phyloP scores from a whole-genome alignment of 2,888 invertebrate genomes.

The Girardia tigrina region DNA sequence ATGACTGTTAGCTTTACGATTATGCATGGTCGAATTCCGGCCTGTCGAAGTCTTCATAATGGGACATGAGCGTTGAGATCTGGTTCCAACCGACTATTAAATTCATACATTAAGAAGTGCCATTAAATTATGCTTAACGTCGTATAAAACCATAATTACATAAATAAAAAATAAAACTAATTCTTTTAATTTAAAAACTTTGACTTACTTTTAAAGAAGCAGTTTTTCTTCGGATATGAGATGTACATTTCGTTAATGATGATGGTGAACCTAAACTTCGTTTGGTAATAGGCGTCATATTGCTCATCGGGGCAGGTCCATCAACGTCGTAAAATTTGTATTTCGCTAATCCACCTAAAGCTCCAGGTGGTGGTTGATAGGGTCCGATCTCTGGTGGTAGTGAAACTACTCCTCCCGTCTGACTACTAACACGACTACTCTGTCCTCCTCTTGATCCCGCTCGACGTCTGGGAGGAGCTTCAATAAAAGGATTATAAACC shows the following conservation, averaged over 20 bases:
- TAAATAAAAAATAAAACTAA: no score
- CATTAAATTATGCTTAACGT: no score
- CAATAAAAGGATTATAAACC: neutral
- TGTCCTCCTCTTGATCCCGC: neutral
- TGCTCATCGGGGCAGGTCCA: neutral
- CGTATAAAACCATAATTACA: no score
- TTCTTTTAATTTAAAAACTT: no score
- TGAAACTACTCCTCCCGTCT: neutral
- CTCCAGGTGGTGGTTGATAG: neutral
- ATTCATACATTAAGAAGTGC: no score
- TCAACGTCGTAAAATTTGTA: slow-evolving; percentile 8
- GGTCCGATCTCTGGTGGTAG: neutral
- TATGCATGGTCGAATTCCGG: neutral
- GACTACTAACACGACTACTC: neutral
- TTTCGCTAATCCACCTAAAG: slow-evolving; percentile 15
- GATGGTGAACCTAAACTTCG: neutral
- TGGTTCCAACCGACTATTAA: neutral
- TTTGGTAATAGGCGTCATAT: neutral
- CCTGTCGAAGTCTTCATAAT: neutral
- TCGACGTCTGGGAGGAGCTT: neutral
- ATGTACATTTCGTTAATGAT: slow-evolving; percentile 1
- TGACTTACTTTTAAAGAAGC: neutral
- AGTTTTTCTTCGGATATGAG: slow-evolving; percentile 12
- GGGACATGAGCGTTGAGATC: slow-evolving; percentile 12
- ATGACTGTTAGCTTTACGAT: neutral